Evolutionary conservation across 1,140 invertebrate species (phyloP).

Genomic region (Melitaea cinxia): DNA sequence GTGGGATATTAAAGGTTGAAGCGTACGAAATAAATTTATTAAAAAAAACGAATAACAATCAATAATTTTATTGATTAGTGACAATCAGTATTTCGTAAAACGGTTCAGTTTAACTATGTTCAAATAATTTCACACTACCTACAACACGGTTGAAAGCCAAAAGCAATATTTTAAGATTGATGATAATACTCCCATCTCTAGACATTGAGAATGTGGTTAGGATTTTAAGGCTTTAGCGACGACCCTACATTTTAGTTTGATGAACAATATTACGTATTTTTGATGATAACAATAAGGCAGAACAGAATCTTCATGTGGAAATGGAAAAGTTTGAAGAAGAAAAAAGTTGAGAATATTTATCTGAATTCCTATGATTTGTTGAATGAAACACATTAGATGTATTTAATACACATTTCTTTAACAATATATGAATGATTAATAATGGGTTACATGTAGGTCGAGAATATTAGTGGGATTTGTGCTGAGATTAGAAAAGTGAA

Average conservation of each 20-base stretch:
- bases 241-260: background rate
- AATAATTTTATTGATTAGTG: background rate
- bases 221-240: slow-evolving; percentile 2
- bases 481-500: too few relatives aligned
- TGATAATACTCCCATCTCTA: slow-evolving; percentile 21
- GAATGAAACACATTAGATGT: too few relatives aligned
- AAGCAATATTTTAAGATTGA: slow-evolving; percentile 44
- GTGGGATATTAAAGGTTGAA: too few relatives aligned
- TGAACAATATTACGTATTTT: background rate
- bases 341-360: too few relatives aligned
- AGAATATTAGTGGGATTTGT: too few relatives aligned
- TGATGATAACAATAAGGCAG: background rate
- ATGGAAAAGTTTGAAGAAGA: too few relatives aligned
- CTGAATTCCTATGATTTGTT: too few relatives aligned
- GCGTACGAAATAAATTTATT: too few relatives aligned
- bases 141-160: slow-evolving; percentile 17
- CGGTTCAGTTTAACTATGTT: background rate
- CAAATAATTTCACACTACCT: slow-evolving; percentile 1
- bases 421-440: too few relatives aligned
- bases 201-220: slow-evolving; percentile 14
- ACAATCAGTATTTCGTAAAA: background rate
- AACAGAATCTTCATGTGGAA: too few relatives aligned
- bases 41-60: background rate
- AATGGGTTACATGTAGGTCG: too few relatives aligned
- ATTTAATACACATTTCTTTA: too few relatives aligned